phyloP scores from a whole-genome alignment of 2,888 invertebrate species.

The Pemphredon lugubris region DNA sequence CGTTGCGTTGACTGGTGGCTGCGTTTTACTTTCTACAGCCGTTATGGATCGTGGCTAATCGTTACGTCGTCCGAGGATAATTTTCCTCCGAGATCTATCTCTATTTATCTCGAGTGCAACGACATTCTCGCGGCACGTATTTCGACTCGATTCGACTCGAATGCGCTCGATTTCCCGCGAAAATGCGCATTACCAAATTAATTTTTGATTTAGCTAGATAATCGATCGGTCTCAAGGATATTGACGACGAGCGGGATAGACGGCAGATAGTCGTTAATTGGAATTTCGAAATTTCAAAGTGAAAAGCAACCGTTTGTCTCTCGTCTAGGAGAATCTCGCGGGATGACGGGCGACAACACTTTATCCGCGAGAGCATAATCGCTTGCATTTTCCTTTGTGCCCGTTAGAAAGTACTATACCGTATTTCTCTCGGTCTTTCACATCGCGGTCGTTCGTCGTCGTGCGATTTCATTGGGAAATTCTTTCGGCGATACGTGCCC shows the following conservation, averaged over 20 bases:
- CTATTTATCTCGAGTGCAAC: no score
- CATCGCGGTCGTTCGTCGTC: slow-evolving; percentile 20
- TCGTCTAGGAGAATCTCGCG: slow-evolving; percentile 22
- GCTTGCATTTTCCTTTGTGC: slow-evolving; percentile 63
- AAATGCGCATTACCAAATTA: no score
- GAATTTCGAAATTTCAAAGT: not conserved
- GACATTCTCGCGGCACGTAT: no score
- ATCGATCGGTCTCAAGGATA: no score
- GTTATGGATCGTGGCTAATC: slow-evolving; percentile 43
- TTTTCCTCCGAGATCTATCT: slow-evolving; percentile 6
- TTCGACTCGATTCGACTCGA: no score
- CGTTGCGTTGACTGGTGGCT: not conserved
- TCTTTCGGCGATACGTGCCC: slow-evolving; percentile 13
- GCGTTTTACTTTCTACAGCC: slow-evolving; percentile 55
- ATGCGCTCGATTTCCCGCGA: no score
- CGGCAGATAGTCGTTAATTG: not conserved
- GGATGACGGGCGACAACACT: slow-evolving; percentile 43
- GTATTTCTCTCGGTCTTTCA: slow-evolving; percentile 56
- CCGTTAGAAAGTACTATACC: slow-evolving; percentile 68
- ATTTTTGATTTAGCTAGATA: no score
- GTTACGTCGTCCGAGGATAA: slow-evolving; percentile 20
- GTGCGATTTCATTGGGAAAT: slow-evolving; percentile 46
- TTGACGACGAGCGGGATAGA: no score
- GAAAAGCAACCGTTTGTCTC: no score
- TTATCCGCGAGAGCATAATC: slow-evolving; percentile 10